Evolutionary conservation across 2,797 vertebrate genomes (phyloP).

Genomic region (Lepilemur septentrionalis): DNA sequence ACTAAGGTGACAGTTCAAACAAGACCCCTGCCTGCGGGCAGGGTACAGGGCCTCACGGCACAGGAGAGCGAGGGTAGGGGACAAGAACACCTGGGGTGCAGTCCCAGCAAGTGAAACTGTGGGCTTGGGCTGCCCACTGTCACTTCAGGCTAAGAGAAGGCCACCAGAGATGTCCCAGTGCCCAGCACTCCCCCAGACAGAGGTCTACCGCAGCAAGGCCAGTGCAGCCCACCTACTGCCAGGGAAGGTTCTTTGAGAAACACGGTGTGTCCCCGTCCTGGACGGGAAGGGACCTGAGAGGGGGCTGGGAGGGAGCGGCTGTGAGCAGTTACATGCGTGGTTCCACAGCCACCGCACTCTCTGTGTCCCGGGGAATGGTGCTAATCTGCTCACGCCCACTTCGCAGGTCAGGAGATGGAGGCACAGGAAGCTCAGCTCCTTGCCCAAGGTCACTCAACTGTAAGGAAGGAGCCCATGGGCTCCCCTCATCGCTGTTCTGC

Average conservation of each 20-base stretch:
- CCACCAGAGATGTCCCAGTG: accelerated
- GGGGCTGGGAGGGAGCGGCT: neutral
- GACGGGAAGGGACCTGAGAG: neutral
- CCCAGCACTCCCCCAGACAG: neutral
- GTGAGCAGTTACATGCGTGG: accelerated
- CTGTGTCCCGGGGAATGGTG: accelerated
- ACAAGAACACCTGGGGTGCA: neutral
- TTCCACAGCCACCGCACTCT: neutral
- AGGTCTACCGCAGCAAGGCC: neutral
- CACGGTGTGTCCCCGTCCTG: neutral
- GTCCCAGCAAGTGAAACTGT: neutral
- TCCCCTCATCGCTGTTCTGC: neutral
- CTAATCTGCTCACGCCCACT: neutral
- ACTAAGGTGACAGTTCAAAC: neutral
- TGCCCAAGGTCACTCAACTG: neutral
- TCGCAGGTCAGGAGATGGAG: neutral
- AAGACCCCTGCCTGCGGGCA: neutral
- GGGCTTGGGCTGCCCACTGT: neutral
- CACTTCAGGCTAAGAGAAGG: neutral
- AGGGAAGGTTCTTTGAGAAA: neutral
- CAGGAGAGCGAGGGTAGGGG: neutral
- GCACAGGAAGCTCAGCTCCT: neutral
- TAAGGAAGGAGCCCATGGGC: neutral
- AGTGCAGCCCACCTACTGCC: accelerated
- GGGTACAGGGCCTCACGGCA: neutral